A percentile compares a stretch with the other conserved stretches of the same genome.
phyloP scores from a whole-genome alignment of 2,888 invertebrate genomes.

The Eupithecia vulgata region DNA sequence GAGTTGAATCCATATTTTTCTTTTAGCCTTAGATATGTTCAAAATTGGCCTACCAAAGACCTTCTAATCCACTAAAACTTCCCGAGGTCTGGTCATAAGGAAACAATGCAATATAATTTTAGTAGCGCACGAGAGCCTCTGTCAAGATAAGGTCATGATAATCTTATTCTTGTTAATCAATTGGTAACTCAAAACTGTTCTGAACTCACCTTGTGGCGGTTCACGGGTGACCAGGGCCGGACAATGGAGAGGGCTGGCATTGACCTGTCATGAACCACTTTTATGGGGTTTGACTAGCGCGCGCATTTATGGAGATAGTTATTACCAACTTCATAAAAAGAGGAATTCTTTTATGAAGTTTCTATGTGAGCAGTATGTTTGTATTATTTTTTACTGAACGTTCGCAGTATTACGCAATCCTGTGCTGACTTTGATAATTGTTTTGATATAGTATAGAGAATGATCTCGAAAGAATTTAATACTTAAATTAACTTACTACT shows the following conservation, averaged over 20 bases:
- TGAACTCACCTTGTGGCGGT: constrained; percentile 51
- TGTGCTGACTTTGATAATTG: too few relatives aligned
- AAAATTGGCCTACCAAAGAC: constrained; percentile 1
- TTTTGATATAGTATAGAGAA: too few relatives aligned
- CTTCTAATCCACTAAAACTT: constrained; percentile 29
- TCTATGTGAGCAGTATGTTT: too few relatives aligned
- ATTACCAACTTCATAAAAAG: background rate
- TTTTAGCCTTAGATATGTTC: background rate
- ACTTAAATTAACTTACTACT: too few relatives aligned
- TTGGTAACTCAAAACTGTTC: constrained; percentile 50
- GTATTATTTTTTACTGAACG: too few relatives aligned
- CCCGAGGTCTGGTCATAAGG: constrained; percentile 41
- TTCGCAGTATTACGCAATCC: too few relatives aligned
- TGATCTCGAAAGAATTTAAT: too few relatives aligned
- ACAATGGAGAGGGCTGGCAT: constrained; percentile 10
- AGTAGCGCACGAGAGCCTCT: constrained; percentile 43
- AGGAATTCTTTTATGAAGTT: background rate
- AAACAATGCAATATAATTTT: constrained; percentile 51
- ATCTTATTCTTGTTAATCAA: constrained; percentile 54
- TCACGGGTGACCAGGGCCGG: constrained; percentile 28
- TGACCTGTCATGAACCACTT: constrained; percentile 7
- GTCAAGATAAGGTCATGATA: constrained; percentile 57
- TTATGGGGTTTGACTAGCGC: background rate
- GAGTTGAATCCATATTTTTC: background rate
- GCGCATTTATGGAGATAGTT: background rate